These are phyloP conservation scores for Bufo gargarizans DNA, from an alignment of 2,113 vertebrate genomes.

Conservation along the genomic window DNA sequence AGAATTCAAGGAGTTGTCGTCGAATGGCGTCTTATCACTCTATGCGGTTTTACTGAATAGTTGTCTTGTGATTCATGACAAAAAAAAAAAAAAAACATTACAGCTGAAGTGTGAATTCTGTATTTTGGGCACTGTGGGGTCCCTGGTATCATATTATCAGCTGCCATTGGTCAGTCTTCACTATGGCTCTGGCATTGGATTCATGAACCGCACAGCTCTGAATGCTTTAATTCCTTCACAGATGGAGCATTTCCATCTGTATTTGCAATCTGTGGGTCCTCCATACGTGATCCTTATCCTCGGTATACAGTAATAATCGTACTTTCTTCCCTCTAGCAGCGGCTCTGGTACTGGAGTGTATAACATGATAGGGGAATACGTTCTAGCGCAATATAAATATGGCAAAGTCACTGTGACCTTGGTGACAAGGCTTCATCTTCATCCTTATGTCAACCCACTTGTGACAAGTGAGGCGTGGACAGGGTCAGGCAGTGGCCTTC, in stretches of 20 bases:
- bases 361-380: not conserved
- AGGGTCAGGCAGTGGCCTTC: constrained; percentile 30
- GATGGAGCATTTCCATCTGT: not conserved
- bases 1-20: not conserved
- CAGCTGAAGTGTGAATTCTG: no score
- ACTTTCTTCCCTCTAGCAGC: not conserved
- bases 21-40: not conserved
- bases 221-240: not conserved
- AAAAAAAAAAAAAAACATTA: no score
- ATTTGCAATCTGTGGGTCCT: no score
- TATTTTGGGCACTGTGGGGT: no score
- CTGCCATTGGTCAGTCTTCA: not conserved
- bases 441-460: constrained; percentile 12
- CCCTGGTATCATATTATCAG: no score
- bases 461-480: constrained; percentile 22
- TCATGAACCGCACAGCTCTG: not conserved
- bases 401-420: constrained; percentile 22
- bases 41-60: not conserved
- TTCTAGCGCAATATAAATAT: not conserved
- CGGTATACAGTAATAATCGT: not conserved
- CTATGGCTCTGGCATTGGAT: not conserved
- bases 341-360: not conserved
- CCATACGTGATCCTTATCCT: no score
- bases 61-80: no score
- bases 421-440: not conserved